phyloP scores from a whole-genome alignment of 2,888 invertebrate genomes.

The Norana najaformis region DNA sequence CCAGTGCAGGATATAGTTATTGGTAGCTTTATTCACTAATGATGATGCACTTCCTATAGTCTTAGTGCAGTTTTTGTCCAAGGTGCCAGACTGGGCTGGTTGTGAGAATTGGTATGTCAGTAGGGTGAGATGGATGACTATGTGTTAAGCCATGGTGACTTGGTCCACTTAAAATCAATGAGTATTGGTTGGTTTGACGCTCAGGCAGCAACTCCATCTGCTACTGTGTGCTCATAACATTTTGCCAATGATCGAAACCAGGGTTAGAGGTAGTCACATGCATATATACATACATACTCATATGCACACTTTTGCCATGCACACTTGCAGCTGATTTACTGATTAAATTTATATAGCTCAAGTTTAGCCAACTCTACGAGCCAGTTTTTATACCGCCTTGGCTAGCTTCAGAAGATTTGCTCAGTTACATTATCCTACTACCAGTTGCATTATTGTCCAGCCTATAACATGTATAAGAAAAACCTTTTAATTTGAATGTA shows the following conservation, averaged over 20 bases:
- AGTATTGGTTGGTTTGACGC: not conserved
- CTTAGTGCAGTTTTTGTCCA: not conserved
- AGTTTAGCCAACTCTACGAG: not conserved
- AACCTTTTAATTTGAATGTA: not conserved
- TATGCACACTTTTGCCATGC: not conserved
- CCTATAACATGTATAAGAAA: no score
- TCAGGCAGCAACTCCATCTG: conserved; percentile 1
- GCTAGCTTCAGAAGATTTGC: conserved; percentile 1
- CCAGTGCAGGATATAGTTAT: not conserved
- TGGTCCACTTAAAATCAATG: conserved; percentile 2
- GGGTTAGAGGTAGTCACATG: not conserved
- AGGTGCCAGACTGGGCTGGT: not conserved
- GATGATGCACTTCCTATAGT: not conserved
- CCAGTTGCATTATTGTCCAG: not conserved
- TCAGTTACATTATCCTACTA: not conserved
- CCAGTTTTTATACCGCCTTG: conserved; percentile 9
- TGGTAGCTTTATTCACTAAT: no score
- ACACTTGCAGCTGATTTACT: not conserved
- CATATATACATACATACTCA: no score
- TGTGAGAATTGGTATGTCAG: conserved; percentile 2
- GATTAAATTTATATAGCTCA: not conserved
- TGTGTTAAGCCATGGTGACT: not conserved
- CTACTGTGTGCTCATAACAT: not conserved
- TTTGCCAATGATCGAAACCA: conserved; percentile 13
- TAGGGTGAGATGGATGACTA: not conserved